phyloP scores from a whole-genome alignment of 1,140 invertebrate species.

The Ips typographus region DNA sequence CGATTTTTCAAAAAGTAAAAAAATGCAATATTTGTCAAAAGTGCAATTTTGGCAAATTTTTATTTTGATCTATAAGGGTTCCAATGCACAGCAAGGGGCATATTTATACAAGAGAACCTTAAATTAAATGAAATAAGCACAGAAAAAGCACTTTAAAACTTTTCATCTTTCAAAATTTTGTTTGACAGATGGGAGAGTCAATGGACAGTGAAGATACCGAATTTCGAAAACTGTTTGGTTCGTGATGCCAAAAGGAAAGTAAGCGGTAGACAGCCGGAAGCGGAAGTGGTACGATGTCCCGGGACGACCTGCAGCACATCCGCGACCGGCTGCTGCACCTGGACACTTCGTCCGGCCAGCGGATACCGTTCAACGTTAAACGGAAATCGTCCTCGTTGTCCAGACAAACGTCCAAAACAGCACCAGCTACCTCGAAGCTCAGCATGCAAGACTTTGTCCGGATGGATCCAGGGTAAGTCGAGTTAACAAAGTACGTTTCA shows the following conservation, averaged over 20 bases:
- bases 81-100: no score
- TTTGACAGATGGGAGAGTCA: neutral
- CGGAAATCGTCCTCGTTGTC: constrained; percentile 40
- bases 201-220: neutral
- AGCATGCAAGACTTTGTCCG: constrained; percentile 51
- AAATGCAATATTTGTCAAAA: no score
- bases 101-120: no score
- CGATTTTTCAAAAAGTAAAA: no score
- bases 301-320: constrained; percentile 45
- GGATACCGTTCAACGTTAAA: constrained; percentile 45
- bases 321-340: constrained; percentile 47
- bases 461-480: constrained; percentile 46
- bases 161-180: neutral
- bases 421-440: constrained; percentile 37
- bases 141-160: no score
- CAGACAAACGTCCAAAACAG: constrained; percentile 38
- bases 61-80: no score
- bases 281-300: constrained; percentile 40
- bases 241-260: constrained; percentile 11
- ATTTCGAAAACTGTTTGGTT: neutral
- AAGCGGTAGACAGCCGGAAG: constrained; percentile 13
- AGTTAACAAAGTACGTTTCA: neutral
- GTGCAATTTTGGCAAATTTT: no score
- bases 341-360: constrained; percentile 43
- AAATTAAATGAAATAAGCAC: no score